Conservation (phyloP, 1,140 invertebrate genomes). For the Whitmania pigra region DNA sequence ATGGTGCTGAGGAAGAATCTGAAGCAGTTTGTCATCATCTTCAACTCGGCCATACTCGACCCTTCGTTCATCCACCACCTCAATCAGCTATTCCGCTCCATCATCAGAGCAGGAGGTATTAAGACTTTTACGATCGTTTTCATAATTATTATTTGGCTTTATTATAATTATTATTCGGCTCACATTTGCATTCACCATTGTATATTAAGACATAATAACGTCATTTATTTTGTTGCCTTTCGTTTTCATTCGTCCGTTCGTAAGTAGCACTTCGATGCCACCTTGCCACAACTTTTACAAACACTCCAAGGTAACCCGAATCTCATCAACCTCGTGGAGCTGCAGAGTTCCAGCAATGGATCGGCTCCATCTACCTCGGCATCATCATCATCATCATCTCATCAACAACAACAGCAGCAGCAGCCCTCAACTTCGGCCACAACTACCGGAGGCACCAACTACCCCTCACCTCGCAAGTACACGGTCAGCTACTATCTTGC, state of each 20-base stretch:
- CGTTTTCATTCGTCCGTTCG: background rate
- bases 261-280: background rate
- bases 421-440: background rate
- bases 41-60: slow-evolving; percentile 25
- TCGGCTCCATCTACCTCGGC: background rate
- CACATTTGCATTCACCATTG: too few relatives aligned
- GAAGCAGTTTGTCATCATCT: slow-evolving; percentile 27
- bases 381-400: background rate
- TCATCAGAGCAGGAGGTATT: slow-evolving; percentile 22
- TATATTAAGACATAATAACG: too few relatives aligned
- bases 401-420: background rate
- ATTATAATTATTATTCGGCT: too few relatives aligned
- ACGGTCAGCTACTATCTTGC: slow-evolving; percentile 24
- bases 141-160: too few relatives aligned
- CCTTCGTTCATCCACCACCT: slow-evolving; percentile 22
- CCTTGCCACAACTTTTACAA: background rate
- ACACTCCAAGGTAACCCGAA: slow-evolving; percentile 17
- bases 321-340: slow-evolving; percentile 23
- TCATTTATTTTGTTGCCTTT: background rate
- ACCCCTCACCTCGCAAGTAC: slow-evolving; percentile 11
- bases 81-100: slow-evolving; percentile 15
- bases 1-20: slow-evolving; percentile 25
- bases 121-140: too few relatives aligned
- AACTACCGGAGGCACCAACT: background rate
- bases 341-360: slow-evolving; percentile 14